Evolutionary conservation across 1,140 invertebrate genomes (phyloP), one percentile per base, ranked within the genome.

Genomic region (Macrotrachela quadricornifera): DNA sequence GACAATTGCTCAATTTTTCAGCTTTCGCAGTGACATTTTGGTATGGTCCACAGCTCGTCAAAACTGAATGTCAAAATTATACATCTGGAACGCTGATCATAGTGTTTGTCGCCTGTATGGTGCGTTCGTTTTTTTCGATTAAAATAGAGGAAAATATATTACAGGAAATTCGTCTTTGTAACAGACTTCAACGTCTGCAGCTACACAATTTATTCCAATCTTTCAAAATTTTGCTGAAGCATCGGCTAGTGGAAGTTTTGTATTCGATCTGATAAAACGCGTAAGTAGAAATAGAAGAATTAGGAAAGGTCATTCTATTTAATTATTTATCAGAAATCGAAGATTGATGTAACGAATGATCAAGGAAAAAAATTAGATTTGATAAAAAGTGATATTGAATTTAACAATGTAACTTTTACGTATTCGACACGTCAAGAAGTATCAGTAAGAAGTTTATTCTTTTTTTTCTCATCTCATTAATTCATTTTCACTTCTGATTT

Each of bases 401-500:
- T 88, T 59, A 73, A 76, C 47, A 75, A 83, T 61, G 74, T 87
- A 1, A 59, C 67, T 50, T 74, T 74, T 57, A 49, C 38, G 12
- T 91, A 90, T 69, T 85, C 85, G 3, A 78, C 81, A 1, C 71
- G 85, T 54, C 71, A 75, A 16, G 78, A 82, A 62, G 76, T 83
- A 18, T 30, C 18, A 43, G 30, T 50, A n/a, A 61, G n/a, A n/a
- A n/a, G n/a, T n/a, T n/a, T n/a, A n/a, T n/a, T n/a, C n/a, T n/a
- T n/a, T n/a, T n/a, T n/a, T n/a, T n/a, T n/a, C n/a, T n/a, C n/a
- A n/a, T n/a, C n/a, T n/a, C n/a, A n/a, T n/a, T n/a, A n/a, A n/a
- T n/a, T n/a, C n/a, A n/a, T n/a, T n/a, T n/a, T n/a, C n/a, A n/a
- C n/a, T n/a, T n/a, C n/a, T n/a, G n/a, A n/a, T n/a, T n/a, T n/a